These are phyloP conservation scores for Metallyticus violacea DNA, from an alignment of 2,888 invertebrate species.

Conservation along the genomic window DNA sequence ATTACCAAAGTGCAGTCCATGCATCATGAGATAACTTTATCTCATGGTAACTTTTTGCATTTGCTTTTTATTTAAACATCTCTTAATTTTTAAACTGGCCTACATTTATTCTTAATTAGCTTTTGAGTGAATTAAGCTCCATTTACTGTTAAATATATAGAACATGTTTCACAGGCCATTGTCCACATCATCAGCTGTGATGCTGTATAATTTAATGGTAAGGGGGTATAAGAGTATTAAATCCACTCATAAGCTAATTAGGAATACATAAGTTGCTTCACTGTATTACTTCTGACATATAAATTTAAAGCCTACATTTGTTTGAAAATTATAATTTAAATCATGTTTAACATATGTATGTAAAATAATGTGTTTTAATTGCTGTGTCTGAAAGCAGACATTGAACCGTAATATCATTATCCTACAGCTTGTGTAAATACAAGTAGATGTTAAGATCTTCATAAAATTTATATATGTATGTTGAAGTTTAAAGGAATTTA, in stretches of 20 bases:
- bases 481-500: neutral
- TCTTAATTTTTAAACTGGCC: neutral
- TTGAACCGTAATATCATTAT: neutral
- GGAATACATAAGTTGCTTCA: too few relatives aligned
- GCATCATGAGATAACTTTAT: neutral
- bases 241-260: too few relatives aligned
- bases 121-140: too few relatives aligned
- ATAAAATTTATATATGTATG: neutral
- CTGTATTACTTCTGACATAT: too few relatives aligned
- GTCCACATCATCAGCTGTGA: too few relatives aligned
- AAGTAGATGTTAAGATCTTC: neutral
- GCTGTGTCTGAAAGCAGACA: neutral
- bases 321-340: neutral
- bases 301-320: too few relatives aligned
- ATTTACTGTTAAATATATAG: too few relatives aligned
- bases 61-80: neutral
- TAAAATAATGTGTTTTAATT: neutral
- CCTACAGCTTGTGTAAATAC: neutral
- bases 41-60: neutral
- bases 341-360: neutral
- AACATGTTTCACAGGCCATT: too few relatives aligned
- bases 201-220: too few relatives aligned
- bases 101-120: too few relatives aligned
- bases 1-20: neutral
- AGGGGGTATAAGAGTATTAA: too few relatives aligned